Evolutionary conservation across 2,797 vertebrate genomes (phyloP).

Genomic region (Mormyrops boulengeri): DNA sequence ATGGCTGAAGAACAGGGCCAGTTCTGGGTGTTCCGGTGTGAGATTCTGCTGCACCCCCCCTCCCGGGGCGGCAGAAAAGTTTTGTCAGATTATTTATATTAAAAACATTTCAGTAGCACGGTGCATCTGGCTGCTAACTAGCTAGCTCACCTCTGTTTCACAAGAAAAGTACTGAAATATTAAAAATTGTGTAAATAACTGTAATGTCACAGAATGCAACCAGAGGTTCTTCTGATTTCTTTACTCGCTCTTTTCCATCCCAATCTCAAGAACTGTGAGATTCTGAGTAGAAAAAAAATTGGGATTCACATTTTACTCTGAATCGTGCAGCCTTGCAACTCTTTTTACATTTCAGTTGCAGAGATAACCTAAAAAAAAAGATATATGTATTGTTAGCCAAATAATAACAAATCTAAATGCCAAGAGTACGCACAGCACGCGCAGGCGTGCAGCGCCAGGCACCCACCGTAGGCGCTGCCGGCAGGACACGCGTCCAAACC

Average conservation of each 20-base stretch:
- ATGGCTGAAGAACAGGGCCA: not conserved
- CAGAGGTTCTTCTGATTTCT: not conserved
- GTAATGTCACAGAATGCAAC: not conserved
- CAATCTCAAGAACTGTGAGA: not conserved
- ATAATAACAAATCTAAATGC: not conserved
- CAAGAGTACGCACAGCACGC: not conserved
- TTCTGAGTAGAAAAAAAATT: not conserved
- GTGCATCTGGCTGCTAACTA: too few species aligned
- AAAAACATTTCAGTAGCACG: not conserved
- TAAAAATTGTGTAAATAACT: not conserved
- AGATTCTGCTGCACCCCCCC: not conserved
- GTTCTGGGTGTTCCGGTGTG: not conserved
- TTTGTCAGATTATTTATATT: not conserved
- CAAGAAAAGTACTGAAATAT: not conserved
- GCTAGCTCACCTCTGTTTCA: not conserved
- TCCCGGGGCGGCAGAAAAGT: not conserved
- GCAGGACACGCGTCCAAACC: not conserved
- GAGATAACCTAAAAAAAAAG: not conserved
- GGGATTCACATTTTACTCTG: not conserved
- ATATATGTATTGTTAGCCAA: not conserved
- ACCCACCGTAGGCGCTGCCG: not conserved
- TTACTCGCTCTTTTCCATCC: not conserved
- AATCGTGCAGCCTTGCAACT: not conserved
- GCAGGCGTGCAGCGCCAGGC: not conserved
- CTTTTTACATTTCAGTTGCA: not conserved